Conservation (phyloP, 2,797 vertebrate genomes). For the Parotocinclus haroldoi region DNA sequence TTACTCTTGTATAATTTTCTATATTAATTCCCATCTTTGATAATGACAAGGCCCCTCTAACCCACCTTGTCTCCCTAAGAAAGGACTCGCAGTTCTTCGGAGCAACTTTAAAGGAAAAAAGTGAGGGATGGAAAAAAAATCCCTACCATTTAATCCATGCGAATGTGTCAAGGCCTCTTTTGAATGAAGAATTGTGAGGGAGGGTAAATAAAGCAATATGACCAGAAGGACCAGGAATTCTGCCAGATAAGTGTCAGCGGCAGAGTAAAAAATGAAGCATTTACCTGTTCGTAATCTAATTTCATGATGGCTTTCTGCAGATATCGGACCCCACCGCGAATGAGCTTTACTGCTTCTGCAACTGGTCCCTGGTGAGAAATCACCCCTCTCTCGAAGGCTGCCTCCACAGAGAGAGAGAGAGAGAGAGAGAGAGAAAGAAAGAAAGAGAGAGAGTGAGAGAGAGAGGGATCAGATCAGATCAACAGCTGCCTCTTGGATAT, state of each 20-base stretch:
- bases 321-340: constrained; percentile 95
- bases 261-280: constrained; percentile 85
- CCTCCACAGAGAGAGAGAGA: constrained; percentile 78
- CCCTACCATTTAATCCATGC: constrained; percentile 67
- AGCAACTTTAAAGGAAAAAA: constrained; percentile 59
- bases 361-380: constrained; percentile 96
- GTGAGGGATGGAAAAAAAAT: constrained; percentile 42
- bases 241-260: constrained; percentile 78
- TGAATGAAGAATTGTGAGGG: constrained; percentile 78
- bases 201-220: constrained; percentile 83
- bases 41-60: constrained; percentile 52
- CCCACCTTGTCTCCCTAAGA: constrained; percentile 34
- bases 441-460: constrained; percentile 47
- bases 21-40: constrained; percentile 63
- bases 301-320: constrained; percentile 98
- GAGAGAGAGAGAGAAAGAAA: constrained; percentile 48
- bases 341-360: constrained; percentile 90
- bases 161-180: constrained; percentile 72
- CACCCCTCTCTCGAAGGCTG: constrained; percentile 86
- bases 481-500: constrained; percentile 61
- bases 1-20: constrained; percentile 68
- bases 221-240: constrained; percentile 82
- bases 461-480: constrained; percentile 75
- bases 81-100: constrained; percentile 63
- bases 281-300: constrained; percentile 98